phyloP scores from a whole-genome alignment of 2,888 invertebrate species.

The Conistra vaccinii region DNA sequence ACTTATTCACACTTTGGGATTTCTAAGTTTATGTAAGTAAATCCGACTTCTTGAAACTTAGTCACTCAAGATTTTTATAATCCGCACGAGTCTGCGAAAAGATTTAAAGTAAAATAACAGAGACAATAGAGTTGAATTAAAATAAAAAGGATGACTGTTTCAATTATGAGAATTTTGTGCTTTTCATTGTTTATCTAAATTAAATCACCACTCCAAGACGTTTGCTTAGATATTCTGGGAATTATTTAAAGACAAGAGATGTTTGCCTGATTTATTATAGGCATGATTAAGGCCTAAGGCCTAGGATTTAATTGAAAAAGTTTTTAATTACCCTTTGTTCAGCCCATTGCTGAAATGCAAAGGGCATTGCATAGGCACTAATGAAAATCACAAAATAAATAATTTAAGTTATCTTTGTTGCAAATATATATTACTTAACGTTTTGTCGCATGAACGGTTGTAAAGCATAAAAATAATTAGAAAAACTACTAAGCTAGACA shows the following conservation, averaged over 20 bases:
- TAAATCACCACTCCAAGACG: slow-evolving; percentile 18
- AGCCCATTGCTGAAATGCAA: too few species aligned
- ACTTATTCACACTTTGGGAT: not conserved
- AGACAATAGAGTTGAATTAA: slow-evolving; percentile 37
- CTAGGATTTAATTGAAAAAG: not conserved
- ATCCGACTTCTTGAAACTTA: not conserved
- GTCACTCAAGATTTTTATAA: slow-evolving; percentile 13
- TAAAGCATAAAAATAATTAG: not conserved
- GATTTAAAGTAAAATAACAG: slow-evolving; percentile 19
- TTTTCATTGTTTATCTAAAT: slow-evolving; percentile 43
- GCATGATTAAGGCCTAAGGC: not conserved
- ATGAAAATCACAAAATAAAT: not conserved
- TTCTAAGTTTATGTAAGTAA: not conserved
- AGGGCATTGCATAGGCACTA: not conserved
- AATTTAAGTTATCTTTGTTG: not conserved
- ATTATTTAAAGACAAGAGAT: not conserved
- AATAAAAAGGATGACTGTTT: slow-evolving; percentile 24
- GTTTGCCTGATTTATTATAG: not conserved
- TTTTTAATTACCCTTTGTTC: not conserved
- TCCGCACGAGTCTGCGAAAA: slow-evolving; percentile 19
- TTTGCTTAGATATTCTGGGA: slow-evolving; percentile 1
- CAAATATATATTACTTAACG: not conserved
- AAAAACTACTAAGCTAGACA: slow-evolving; percentile 5
- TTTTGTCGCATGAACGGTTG: too few species aligned
- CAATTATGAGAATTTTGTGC: slow-evolving; percentile 26